phyloP scores from a whole-genome alignment of 2,888 invertebrate species.

The Ornithoptera priamus region DNA sequence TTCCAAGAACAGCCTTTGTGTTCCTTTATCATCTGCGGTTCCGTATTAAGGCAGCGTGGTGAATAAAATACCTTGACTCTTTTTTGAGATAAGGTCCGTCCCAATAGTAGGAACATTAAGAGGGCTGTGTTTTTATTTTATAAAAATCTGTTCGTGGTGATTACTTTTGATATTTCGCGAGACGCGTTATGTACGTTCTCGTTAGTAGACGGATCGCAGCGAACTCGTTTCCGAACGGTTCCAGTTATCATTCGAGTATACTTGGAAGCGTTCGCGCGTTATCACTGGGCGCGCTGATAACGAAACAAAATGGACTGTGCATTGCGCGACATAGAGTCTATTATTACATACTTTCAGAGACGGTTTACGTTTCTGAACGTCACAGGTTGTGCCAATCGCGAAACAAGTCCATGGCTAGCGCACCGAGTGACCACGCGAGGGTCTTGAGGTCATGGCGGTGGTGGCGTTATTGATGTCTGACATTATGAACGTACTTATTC shows the following conservation, averaged over 20 bases:
- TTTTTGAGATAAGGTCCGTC: no score
- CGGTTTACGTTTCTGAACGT: constrained; percentile 30
- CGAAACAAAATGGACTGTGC: constrained; percentile 54
- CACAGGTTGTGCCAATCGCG: constrained; percentile 47
- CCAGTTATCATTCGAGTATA: constrained; percentile 51
- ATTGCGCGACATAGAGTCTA: constrained; percentile 44
- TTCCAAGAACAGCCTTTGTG: no score
- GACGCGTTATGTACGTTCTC: constrained; percentile 19
- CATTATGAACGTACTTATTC: constrained; percentile 19
- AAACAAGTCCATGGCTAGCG: constrained; percentile 68
- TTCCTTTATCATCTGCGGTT: no score
- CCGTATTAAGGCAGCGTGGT: no score
- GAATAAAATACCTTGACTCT: no score
- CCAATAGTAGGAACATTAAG: no score
- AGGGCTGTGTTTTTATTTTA: no score
- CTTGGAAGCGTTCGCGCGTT: constrained; percentile 48
- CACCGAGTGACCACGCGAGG: constrained; percentile 54
- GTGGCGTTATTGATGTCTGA: constrained; percentile 37
- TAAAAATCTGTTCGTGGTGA: constrained; percentile 11
- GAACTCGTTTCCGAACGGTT: constrained; percentile 42
- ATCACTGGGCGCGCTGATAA: constrained; percentile 65
- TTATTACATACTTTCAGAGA: constrained; percentile 40
- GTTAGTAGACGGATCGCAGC: constrained; percentile 33
- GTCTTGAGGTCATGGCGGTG: constrained; percentile 59
- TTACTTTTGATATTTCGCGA: constrained; percentile 33